phyloP scores from a whole-genome alignment of 2,888 invertebrate species.

The Andrena fulva region DNA sequence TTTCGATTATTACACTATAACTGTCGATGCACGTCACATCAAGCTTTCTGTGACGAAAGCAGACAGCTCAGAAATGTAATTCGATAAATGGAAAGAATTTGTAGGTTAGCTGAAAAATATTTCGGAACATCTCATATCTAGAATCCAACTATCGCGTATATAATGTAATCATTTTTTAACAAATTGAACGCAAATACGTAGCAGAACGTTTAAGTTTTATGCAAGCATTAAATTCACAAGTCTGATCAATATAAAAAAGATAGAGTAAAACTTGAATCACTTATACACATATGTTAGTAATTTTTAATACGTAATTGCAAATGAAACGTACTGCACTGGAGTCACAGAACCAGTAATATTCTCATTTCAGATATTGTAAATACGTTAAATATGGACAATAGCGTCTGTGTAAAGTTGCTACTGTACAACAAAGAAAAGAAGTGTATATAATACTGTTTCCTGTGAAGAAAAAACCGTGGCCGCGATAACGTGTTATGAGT shows the following conservation, averaged over 20 bases:
- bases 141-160: no score
- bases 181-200: background rate
- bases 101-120: conserved; percentile 2
- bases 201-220: background rate
- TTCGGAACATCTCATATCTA: no score
- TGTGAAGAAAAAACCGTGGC: conserved; percentile 24
- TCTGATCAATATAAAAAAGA: background rate
- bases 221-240: background rate
- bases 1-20: background rate
- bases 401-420: background rate
- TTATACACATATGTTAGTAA: background rate
- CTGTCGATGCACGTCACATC: conserved; percentile 14
- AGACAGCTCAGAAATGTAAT: background rate
- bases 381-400: conserved; percentile 23
- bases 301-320: conserved; percentile 2
- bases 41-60: conserved; percentile 8
- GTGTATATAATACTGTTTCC: conserved; percentile 3
- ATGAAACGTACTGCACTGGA: background rate
- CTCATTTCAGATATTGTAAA: background rate
- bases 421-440: conserved; percentile 5
- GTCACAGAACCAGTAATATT: background rate
- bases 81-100: background rate
- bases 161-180: background rate
- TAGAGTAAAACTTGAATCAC: background rate
- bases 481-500: conserved; percentile 46